A percentile compares a stretch with the other conserved stretches of the same genome.
These are phyloP conservation scores for Haemorhous mexicanus DNA, from an alignment of 2,113 vertebrate genomes.

Conservation along the genomic window DNA sequence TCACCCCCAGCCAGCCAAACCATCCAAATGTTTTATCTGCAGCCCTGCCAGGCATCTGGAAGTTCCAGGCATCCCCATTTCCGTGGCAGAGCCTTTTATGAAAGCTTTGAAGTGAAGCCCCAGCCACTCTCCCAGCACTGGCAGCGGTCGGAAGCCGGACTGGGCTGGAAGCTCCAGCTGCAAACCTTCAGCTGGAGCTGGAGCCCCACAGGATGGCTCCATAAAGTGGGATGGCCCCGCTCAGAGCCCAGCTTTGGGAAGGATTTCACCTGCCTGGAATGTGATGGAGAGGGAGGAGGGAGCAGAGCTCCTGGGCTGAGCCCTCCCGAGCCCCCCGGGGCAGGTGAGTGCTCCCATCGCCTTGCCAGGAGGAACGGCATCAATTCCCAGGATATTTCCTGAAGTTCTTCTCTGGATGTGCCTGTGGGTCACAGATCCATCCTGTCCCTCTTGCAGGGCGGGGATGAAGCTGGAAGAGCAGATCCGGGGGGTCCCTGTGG, in stretches of 20 bases:
- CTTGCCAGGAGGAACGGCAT: not conserved
- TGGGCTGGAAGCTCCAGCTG: not conserved
- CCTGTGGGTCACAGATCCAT: not conserved
- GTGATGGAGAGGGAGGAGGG: not conserved
- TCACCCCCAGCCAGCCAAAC: not conserved
- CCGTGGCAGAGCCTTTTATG: not conserved
- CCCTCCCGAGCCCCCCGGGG: not conserved
- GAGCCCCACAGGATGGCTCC: not conserved
- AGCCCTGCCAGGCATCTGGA: not conserved
- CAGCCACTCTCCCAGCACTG: not conserved
- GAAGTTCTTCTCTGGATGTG: not conserved
- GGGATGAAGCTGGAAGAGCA: not conserved
- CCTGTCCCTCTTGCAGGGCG: not conserved
- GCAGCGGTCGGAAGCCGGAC: not conserved
- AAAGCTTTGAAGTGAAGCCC: not conserved
- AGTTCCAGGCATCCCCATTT: constrained; percentile 11
- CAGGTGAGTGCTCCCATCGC: not conserved
- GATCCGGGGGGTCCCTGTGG: fast-evolving
- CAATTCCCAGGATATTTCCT: fast-evolving
- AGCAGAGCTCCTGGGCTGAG: not conserved
- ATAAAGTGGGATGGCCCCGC: fast-evolving
- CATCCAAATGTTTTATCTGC: not conserved
- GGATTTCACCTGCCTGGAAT: not conserved
- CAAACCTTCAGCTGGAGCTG: not conserved
- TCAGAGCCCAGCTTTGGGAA: not conserved